phyloP scores from a whole-genome alignment of 92 coral and sea anemone species.

The Epizoanthus rinbou region DNA sequence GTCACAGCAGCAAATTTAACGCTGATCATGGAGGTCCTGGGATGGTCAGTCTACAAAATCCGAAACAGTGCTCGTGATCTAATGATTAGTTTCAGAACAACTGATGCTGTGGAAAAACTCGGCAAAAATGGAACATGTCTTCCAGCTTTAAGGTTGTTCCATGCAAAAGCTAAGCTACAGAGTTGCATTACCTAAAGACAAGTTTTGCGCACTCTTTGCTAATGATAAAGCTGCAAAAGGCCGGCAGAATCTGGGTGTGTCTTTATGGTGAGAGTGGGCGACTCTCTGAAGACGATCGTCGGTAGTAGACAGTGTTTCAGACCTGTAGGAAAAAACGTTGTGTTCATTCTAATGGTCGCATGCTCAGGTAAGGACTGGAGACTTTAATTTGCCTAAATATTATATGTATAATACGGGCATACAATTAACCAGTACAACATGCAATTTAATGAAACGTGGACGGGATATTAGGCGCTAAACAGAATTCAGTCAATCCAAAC shows the following conservation, averaged over 20 bases:
- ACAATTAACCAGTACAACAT: not conserved
- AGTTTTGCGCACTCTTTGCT: slow-evolving; percentile 10
- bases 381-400: not conserved
- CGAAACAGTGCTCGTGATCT: slow-evolving; percentile 47
- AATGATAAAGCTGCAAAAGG: slow-evolving; percentile 24
- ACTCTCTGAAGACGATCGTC: slow-evolving; percentile 25
- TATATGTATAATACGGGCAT: too few relatives aligned
- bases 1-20: slow-evolving; percentile 56
- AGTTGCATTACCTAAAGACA: not conserved
- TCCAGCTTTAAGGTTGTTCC: not conserved
- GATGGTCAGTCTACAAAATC: slow-evolving; percentile 55
- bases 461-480: too few relatives aligned
- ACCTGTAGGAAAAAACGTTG: not conserved
- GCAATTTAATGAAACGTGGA: not conserved
- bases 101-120: not conserved
- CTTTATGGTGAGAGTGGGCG: slow-evolving; percentile 45
- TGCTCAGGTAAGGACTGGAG: slow-evolving; percentile 21
- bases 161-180: not conserved
- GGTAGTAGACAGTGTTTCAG: slow-evolving; percentile 22
- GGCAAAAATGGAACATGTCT: slow-evolving; percentile 8
- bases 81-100: slow-evolving; percentile 36
- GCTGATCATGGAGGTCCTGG: slow-evolving; percentile 44
- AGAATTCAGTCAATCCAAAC: too few relatives aligned
- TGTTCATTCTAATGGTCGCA: slow-evolving; percentile 15
- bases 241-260: slow-evolving; percentile 32